Percentiles rank a stretch among this genome's conserved stretches.
These are phyloP conservation scores for Trinorchestia longiramus DNA, from an alignment of 1,140 invertebrate species.

Conservation along the genomic window DNA sequence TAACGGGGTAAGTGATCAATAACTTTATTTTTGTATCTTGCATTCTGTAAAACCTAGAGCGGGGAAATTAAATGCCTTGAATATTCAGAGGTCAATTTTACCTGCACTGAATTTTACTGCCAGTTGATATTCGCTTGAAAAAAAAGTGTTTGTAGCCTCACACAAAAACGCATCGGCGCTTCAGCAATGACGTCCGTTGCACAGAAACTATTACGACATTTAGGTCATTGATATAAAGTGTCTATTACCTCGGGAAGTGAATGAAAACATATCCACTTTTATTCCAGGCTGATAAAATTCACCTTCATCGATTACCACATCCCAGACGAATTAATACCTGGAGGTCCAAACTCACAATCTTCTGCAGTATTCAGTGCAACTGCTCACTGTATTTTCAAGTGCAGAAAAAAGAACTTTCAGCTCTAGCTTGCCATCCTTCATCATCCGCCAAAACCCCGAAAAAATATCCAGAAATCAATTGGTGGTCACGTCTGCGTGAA, in stretches of 20 bases:
- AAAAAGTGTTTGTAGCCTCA: neutral
- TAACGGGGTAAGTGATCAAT: neutral
- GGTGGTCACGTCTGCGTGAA: neutral
- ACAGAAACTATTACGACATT: neutral
- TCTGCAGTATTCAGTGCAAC: neutral
- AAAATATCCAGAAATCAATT: constrained; percentile 2
- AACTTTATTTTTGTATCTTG: neutral
- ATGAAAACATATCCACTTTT: neutral
- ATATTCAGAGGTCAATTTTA: neutral
- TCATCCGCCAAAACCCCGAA: neutral
- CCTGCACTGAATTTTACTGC: neutral
- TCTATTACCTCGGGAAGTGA: neutral
- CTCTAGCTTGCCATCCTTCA: neutral
- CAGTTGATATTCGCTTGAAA: neutral
- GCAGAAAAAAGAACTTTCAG: neutral
- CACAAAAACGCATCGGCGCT: neutral
- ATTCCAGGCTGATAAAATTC: neutral
- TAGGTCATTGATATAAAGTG: neutral
- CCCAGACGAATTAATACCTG: neutral
- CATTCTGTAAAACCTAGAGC: neutral
- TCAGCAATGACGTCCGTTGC: neutral
- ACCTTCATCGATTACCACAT: neutral
- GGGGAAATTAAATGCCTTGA: neutral
- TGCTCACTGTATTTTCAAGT: neutral
- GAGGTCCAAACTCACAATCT: neutral